Conservation (phyloP, 2,113 vertebrate genomes). For the Nansenia antarctica region DNA sequence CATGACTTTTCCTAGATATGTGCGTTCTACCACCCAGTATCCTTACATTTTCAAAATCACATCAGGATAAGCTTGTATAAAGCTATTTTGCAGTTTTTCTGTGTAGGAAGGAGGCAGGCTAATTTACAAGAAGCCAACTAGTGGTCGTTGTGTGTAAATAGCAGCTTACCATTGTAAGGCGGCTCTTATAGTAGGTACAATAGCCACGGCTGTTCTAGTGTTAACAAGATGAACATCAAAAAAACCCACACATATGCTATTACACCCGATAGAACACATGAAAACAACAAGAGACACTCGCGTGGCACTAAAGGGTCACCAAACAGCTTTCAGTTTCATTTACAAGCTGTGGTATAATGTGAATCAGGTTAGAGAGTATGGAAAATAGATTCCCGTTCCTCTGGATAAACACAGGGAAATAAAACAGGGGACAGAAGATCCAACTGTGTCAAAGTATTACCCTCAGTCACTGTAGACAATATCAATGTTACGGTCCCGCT, state of each 20-base stretch:
- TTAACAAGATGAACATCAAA: not conserved
- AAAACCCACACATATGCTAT: not conserved
- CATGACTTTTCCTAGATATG: too few relatives aligned
- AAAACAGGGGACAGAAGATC: conserved; percentile 36
- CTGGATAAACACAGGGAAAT: conserved; percentile 44
- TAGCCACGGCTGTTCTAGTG: too few relatives aligned
- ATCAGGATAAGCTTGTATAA: too few relatives aligned
- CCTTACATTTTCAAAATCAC: too few relatives aligned
- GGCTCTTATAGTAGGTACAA: too few relatives aligned
- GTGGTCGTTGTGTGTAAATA: too few relatives aligned
- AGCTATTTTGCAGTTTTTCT: too few relatives aligned
- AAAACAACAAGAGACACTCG: not conserved
- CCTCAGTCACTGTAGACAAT: conserved; percentile 45
- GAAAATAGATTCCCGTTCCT: conserved; percentile 32
- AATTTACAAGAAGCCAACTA: too few relatives aligned
- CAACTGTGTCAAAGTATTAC: conserved; percentile 56
- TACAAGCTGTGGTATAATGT: not conserved
- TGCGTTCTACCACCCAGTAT: too few relatives aligned
- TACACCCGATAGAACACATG: not conserved
- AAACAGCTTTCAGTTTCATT: not conserved
- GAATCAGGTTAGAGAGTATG: conserved; percentile 30
- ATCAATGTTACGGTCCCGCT: conserved; percentile 38
- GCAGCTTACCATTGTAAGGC: too few relatives aligned
- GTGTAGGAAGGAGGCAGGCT: too few relatives aligned
- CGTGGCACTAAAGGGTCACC: not conserved